phyloP scores from a whole-genome alignment of 2,888 invertebrate species.

The Meloe dianella region DNA sequence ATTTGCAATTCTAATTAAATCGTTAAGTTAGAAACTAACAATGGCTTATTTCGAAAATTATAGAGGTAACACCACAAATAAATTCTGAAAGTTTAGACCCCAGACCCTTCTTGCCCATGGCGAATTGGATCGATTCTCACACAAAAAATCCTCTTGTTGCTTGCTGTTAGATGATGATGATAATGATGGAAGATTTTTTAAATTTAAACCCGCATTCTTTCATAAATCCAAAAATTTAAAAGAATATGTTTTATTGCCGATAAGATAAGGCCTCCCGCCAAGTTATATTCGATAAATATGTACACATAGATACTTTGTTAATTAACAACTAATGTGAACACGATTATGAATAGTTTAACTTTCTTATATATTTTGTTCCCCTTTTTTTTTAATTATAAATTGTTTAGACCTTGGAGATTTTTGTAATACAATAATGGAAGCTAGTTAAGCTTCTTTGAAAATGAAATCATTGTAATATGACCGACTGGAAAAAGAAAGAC shows the following conservation, averaged over 20 bases:
- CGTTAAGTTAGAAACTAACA: neutral
- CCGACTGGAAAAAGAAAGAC: neutral
- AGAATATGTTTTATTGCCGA: neutral
- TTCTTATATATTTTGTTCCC: slow-evolving; percentile 13
- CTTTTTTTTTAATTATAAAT: slow-evolving; percentile 23
- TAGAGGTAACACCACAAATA: neutral
- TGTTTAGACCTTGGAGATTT: slow-evolving; percentile 25
- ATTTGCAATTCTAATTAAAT: slow-evolving; percentile 14
- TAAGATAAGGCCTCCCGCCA: neutral
- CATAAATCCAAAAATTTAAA: neutral
- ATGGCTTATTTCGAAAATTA: slow-evolving; percentile 6
- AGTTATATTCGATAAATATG: neutral
- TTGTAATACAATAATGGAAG: slow-evolving; percentile 10
- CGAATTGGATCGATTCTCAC: neutral
- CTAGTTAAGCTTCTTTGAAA: slow-evolving; percentile 15
- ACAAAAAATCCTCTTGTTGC: neutral
- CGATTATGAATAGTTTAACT: slow-evolving; percentile 28
- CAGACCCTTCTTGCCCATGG: neutral
- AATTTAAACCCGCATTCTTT: neutral
- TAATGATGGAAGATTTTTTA: neutral
- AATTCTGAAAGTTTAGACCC: neutral
- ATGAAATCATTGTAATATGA: slow-evolving; percentile 18
- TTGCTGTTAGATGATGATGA: neutral
- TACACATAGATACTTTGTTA: neutral
- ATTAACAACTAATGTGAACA: neutral